A percentile compares a stretch with the other conserved stretches of the same genome.
phyloP scores from a whole-genome alignment of 2,888 invertebrate genomes.

The Rhogogaster chlorosoma region DNA sequence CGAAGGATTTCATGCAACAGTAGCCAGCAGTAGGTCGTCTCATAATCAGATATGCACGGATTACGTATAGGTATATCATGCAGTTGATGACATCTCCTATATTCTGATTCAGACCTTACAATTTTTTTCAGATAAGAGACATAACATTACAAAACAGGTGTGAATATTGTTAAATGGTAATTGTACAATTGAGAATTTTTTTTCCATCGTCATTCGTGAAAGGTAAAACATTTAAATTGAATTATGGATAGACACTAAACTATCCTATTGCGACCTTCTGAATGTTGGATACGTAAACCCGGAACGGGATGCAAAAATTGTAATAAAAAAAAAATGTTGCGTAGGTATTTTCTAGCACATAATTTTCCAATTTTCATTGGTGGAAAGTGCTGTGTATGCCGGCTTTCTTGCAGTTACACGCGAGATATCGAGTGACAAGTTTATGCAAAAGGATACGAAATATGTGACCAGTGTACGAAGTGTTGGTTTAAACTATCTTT shows the following conservation, averaged over 20 bases:
- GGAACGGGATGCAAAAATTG: neutral
- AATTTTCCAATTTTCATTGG: too few species aligned
- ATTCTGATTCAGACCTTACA: too few species aligned
- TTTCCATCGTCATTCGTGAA: too few species aligned
- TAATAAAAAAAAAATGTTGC: neutral
- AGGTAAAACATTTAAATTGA: neutral
- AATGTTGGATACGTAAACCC: neutral
- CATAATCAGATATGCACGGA: too few species aligned
- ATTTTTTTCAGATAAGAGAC: too few species aligned
- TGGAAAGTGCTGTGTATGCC: neutral
- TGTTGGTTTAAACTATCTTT: neutral
- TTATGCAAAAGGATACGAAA: neutral
- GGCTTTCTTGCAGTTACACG: neutral
- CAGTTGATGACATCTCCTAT: too few species aligned
- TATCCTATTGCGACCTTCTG: neutral
- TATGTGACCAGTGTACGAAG: neutral
- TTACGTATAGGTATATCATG: too few species aligned
- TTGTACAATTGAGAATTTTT: too few species aligned
- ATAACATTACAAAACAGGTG: too few species aligned
- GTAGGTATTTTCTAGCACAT: too few species aligned
- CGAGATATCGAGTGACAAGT: neutral
- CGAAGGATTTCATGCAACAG: neutral
- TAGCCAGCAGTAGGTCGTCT: neutral
- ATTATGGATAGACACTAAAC: neutral
- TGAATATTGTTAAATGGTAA: too few species aligned